phyloP scores from a whole-genome alignment of 2,113 vertebrate genomes.

The Pipra filicauda region DNA sequence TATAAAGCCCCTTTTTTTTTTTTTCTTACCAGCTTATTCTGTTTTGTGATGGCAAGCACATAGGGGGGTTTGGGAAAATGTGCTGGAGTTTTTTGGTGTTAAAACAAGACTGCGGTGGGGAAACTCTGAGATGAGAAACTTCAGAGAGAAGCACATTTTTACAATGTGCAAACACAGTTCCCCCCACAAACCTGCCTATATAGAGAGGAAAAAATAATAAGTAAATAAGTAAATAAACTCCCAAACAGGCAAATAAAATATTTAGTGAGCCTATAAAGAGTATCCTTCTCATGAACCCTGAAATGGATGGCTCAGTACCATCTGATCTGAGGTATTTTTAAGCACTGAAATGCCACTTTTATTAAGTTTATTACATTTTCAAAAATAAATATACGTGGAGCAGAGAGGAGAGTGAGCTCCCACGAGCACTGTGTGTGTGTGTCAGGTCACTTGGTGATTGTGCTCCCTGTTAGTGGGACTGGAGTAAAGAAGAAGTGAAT shows the following conservation, averaged over 20 bases:
- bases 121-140: no score
- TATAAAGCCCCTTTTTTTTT: neutral
- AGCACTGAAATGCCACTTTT: neutral
- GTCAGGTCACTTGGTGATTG: neutral
- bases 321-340: neutral
- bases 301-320: neutral
- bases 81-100: neutral
- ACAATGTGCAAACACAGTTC: neutral
- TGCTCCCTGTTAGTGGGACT: neutral
- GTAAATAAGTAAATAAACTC: neutral
- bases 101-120: no score
- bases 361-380: neutral
- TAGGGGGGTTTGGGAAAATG: neutral
- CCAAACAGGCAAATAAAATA: neutral
- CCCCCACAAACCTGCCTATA: neutral
- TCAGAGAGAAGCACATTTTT: neutral
- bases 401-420: neutral
- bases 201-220: neutral
- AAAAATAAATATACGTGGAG: neutral
- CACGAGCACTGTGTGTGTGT: fast-evolving
- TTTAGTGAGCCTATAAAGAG: neutral
- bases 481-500: neutral
- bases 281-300: neutral
- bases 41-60: neutral
- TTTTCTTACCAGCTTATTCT: neutral